Evolutionary conservation across 2,113 vertebrate species (phyloP), one percentile per base, ranked within the genome.

Genomic region (Brachyhypopomus gauderio): DNA sequence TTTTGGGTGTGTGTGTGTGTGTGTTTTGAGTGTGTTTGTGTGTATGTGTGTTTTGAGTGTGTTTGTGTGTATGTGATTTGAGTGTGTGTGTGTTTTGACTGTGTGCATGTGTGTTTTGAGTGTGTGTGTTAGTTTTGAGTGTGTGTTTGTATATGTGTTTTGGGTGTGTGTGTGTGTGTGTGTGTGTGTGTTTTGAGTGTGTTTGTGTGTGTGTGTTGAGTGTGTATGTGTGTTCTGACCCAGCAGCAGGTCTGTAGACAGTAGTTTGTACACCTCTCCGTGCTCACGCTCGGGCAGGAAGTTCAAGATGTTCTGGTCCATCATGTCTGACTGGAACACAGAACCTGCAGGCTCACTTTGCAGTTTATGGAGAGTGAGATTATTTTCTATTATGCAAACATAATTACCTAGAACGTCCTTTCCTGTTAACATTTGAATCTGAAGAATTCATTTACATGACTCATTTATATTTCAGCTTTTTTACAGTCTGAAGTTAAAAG

Each of bases 281-380:
- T 97, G 98, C 87, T 99, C 96, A 76, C 92, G 89, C 83, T 98
- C 96, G 72, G 94, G 96, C 80, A 99, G 93, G 88, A 99, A 94
- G 91, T 94, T 96, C 85, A 98, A 92, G 92, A 99, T 96, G 90
- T 93, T 96, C 94, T 95, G 96, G 91, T 97, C 96, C 92, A 97
- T 92, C 92, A 98, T 92, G 91, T 97, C 95, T 94, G 93, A 93
- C 98, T 99, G 93, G 92, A 93, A 91, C 89, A 95, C 93, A 92
- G 93, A 78, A 88, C 91, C 60, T 14, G 1, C 45, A 52, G 12
- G 30, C 2, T 30, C 30, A 30, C 30, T 30, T 30, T 30, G 30
- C 30, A 30, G 30, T 30, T 30, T 30, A 30, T 30, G 30, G 30
- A 30, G 30, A 30, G 30, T 30, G 30, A 30, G 30, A n/a, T n/a